Conservation (phyloP, 2,113 vertebrate genomes). For the Scopus umbretta region DNA sequence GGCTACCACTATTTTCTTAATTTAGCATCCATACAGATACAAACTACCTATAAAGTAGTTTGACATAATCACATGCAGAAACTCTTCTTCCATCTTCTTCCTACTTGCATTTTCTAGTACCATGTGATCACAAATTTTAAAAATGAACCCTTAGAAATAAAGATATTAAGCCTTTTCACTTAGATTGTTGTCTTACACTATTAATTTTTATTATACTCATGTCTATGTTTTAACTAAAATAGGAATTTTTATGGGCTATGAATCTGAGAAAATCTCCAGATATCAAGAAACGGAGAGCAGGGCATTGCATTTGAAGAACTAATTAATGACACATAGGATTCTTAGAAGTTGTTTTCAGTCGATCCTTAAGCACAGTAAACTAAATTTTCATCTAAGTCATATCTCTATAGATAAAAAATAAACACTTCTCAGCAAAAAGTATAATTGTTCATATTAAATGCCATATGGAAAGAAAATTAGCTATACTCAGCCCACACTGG, state of each 20-base stretch:
- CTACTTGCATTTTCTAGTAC: not conserved
- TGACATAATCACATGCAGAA: not conserved
- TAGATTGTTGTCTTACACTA: not conserved
- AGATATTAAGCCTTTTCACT: not conserved
- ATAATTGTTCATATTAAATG: not conserved
- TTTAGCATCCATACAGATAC: not conserved
- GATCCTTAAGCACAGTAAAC: not conserved
- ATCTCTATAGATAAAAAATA: not conserved
- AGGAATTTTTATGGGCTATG: not conserved
- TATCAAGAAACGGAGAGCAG: not conserved
- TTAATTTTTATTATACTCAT: not conserved
- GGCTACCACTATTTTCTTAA: not conserved
- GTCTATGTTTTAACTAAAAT: not conserved
- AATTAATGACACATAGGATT: not conserved
- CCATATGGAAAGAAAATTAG: not conserved
- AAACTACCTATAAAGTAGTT: not conserved
- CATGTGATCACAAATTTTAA: not conserved
- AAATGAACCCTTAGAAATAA: not conserved
- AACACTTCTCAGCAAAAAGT: not conserved
- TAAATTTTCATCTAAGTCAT: not conserved
- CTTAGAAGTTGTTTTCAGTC: not conserved
- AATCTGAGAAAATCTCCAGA: not conserved
- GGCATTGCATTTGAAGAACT: not conserved
- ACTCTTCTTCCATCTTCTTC: not conserved
- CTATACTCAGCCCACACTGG: not conserved